Base-by-base conservation (phyloP, 2,888 invertebrate species). In the Microplitis deprimator region DNA sequence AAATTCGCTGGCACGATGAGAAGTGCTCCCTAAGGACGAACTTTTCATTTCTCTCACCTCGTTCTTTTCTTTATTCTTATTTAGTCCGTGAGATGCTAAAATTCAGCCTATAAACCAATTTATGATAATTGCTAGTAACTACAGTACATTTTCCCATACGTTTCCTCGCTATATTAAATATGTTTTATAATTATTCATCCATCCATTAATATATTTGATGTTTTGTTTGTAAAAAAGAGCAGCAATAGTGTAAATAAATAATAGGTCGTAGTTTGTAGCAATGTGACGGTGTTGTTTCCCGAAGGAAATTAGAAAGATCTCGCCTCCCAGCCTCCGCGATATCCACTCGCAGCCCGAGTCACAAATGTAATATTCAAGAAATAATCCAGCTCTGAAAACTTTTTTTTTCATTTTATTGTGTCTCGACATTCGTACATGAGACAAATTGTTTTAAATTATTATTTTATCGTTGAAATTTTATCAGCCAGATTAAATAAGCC, bases 351-450 rank as follows among this genome's bases (percentile, higher is more conserved):
- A 76, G 77, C 73, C 81, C 83, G 82, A 89, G 89, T 89, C 89
- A 88, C 89, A 89, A 89, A 88, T 89, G 88, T 86, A 89, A 89
- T 89, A 89, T 89, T 89, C 89, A 89, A 86, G 80, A 83, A 87
- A 88, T 88, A 88, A 89, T 89, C 88, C 84, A 82, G 71, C 82
- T 81, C 78, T 81, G 29, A 29, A 65, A 71, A 68, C n/a, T 69
- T 81, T 77, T 76, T 69, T 64, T 40, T 40, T 61, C 40, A 62
- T 50, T 68, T 40, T 5, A 69, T 38, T 60, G 41, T 61, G 39
- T 68, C 74, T 74, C 39, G 60, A 59, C 64, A 78, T 65, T 71
- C 41, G 40, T 65, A 65, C 38, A 20, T 20, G 41, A 72, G 64
- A 72, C 72, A 40, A 64, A 72, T 64, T 59, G 70, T 61, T 62